A percentile compares a stretch with the other conserved stretches of the same genome.
Conservation (phyloP, 2,888 invertebrate species). For the Cacoxenus indagator region DNA sequence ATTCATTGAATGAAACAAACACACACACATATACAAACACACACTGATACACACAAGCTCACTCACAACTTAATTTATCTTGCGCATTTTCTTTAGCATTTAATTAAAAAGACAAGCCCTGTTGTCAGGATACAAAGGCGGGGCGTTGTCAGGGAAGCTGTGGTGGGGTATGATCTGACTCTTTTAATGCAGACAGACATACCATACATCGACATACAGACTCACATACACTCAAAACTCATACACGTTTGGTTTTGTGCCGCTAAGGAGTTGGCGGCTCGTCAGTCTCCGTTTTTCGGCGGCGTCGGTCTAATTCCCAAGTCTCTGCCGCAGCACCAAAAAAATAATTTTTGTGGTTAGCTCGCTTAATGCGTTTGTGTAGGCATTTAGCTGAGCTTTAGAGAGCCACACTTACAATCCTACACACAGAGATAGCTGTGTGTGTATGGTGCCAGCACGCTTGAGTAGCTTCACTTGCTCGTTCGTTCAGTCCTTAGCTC, state of each 20-base stretch:
- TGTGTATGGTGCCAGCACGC: conserved; percentile 22
- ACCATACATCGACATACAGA: background rate
- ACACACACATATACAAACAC: background rate
- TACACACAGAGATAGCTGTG: background rate
- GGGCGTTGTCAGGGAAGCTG: conserved; percentile 27
- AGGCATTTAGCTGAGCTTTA: conserved; percentile 54
- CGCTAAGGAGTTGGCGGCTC: conserved; percentile 32
- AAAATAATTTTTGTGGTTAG: conserved; percentile 60
- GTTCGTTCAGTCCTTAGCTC: no score
- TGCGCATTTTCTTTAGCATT: conserved; percentile 63
- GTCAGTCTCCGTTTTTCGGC: conserved; percentile 34
- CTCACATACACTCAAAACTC: background rate
- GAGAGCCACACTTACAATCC: conserved; percentile 19
- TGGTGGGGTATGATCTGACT: background rate
- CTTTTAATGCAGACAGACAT: background rate
- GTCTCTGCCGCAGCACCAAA: conserved; percentile 33
- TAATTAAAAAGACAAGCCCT: conserved; percentile 63
- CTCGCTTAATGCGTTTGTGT: conserved; percentile 23
- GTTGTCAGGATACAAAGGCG: conserved; percentile 43
- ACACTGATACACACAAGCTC: background rate
- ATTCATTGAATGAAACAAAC: background rate
- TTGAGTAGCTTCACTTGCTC: background rate
- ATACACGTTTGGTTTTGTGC: background rate
- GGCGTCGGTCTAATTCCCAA: conserved; percentile 31
- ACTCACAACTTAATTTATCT: conserved; percentile 61